Evolutionary conservation across 2,888 invertebrate genomes (phyloP), one percentile per base, ranked within the genome.

Genomic region (Anaspis maculata): DNA sequence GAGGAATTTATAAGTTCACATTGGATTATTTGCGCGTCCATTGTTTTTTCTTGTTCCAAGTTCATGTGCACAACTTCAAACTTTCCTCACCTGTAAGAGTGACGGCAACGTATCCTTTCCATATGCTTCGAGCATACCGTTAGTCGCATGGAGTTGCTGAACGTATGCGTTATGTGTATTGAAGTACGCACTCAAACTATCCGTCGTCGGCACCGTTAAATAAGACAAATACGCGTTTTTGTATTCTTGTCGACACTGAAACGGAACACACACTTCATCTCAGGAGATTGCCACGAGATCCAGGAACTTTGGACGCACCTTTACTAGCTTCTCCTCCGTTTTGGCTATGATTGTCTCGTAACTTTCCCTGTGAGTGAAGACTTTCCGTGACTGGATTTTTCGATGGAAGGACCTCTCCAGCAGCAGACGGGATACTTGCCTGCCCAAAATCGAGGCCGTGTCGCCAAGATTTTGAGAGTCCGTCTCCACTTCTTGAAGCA

Each of bases 81-180:
- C n/a, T n/a, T n/a, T 29, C 51, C 64, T 61, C 22, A 84, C 87
- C 77, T 85, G 82, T 46, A 87, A 65, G 53, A 94, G 75, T 48
- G 84, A 82, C 3, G 94, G 94, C 55, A 95, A 71, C 37, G 88
- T 88, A 53, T 84, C 79, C 48, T 77, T 77, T 59, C 88, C 80
- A 67, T 90, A 95, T 57, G 86, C 83, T 52, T 91, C 90, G 48
- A 90, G 74, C 79, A 92, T 89, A 21, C 89, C 88, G 62, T 95
- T 95, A 46, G 91, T 89, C 26, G 92, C 89, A 48, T 87, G 83
- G 45, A 95, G 69, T 60, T 94, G 92, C 51, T 91, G 87, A 41
- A 95, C 83, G 68, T 94, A 94, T 44, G 83, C 83, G 69, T 95
- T 95, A 70, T 95, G 94, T 9, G 87, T 80, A 61, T 91, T 90